Evolutionary conservation across 2,888 invertebrate genomes (phyloP).

Genomic region (Caenorhabditis zanzibari): DNA sequence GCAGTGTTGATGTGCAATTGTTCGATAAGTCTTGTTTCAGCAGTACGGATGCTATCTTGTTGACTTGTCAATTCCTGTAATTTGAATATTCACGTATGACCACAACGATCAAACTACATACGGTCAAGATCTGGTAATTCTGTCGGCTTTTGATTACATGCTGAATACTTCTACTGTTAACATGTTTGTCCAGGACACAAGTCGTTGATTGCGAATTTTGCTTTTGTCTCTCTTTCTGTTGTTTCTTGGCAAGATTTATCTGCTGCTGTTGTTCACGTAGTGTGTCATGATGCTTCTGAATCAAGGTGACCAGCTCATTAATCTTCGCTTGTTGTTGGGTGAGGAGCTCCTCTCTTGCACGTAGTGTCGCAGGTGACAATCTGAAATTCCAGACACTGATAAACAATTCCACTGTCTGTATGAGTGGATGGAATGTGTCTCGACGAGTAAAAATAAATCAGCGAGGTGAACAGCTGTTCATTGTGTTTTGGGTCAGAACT

Average conservation of each 20-base stretch:
- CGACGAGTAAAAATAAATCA: neutral
- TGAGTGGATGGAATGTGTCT: slow-evolving; percentile 14
- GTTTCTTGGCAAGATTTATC: slow-evolving; percentile 78
- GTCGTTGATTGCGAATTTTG: slow-evolving; percentile 22
- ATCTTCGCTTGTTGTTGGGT: slow-evolving; percentile 79
- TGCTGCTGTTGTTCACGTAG: slow-evolving; percentile 81
- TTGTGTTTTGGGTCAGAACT: slow-evolving; percentile 30
- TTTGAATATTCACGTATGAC: neutral
- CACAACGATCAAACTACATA: neutral
- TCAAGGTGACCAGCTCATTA: slow-evolving; percentile 75
- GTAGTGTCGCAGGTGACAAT: slow-evolving; percentile 68
- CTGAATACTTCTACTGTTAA: slow-evolving; percentile 42
- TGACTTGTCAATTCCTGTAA: slow-evolving; percentile 72
- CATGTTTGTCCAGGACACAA: slow-evolving; percentile 45
- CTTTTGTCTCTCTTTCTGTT: slow-evolving; percentile 55
- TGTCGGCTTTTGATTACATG: slow-evolving; percentile 48
- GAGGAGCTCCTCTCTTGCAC: slow-evolving; percentile 80
- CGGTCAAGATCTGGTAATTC: slow-evolving; percentile 34
- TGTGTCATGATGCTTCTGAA: slow-evolving; percentile 77
- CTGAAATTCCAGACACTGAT: slow-evolving; percentile 52
- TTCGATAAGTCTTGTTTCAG: slow-evolving; percentile 77
- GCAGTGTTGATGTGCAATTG: slow-evolving; percentile 80
- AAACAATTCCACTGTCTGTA: slow-evolving; percentile 24
- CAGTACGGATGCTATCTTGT: slow-evolving; percentile 72
- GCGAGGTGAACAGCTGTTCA: slow-evolving; percentile 29